A percentile compares a stretch with the other conserved stretches of the same genome.
phyloP scores from a whole-genome alignment of 2,888 invertebrate genomes.

The Campaea margaritaria region DNA sequence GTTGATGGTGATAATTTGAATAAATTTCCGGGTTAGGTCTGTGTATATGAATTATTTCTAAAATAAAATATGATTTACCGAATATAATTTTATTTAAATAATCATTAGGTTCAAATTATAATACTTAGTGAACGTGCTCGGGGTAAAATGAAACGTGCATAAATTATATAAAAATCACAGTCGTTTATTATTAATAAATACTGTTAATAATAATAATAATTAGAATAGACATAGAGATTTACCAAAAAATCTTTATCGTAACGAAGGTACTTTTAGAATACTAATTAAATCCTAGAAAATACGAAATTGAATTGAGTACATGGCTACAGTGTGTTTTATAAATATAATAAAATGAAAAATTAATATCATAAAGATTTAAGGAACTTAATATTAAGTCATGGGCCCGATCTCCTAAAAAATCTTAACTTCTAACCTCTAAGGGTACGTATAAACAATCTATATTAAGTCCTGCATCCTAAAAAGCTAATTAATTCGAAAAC shows the following conservation, averaged over 20 bases:
- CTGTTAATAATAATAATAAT: constrained; percentile 73
- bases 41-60: not conserved
- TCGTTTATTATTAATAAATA: constrained; percentile 73
- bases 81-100: constrained; percentile 20
- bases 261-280: constrained; percentile 68
- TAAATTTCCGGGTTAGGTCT: not conserved
- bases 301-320: constrained; percentile 60
- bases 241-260: constrained; percentile 78
- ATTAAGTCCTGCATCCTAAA: constrained; percentile 67
- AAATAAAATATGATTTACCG: constrained; percentile 23
- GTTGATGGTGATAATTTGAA: not conserved
- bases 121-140: constrained; percentile 12
- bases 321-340: constrained; percentile 40
- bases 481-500: constrained; percentile 79
- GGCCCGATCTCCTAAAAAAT: constrained; percentile 80
- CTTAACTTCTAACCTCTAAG: constrained; percentile 68
- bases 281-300: constrained; percentile 69
- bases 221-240: constrained; percentile 80
- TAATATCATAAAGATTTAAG: constrained; percentile 55
- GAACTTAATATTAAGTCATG: constrained; percentile 83
- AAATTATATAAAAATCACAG: constrained; percentile 81
- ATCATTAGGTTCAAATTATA: constrained; percentile 2
- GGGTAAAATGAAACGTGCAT: constrained; percentile 28
- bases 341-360: constrained; percentile 42
- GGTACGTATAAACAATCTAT: constrained; percentile 76